Evolutionary conservation across 2,888 invertebrate genomes (phyloP).

Genomic region (Sisyra terminalis): DNA sequence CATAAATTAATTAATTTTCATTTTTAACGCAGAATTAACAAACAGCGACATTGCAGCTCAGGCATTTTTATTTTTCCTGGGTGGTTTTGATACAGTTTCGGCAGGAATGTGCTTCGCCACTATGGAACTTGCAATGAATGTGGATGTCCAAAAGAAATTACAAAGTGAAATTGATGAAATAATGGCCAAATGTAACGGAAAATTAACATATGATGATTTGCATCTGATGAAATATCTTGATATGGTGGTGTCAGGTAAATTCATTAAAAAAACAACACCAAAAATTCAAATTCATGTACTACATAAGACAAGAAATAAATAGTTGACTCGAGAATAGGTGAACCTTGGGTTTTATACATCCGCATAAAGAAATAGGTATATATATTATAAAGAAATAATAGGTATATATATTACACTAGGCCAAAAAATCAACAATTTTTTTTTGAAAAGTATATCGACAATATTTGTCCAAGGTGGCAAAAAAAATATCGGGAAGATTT

Average conservation of each 20-base stretch:
- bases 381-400: no score
- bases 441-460: no score
- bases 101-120: conserved; percentile 12
- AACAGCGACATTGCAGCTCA: conserved; percentile 15
- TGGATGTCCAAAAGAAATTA: conserved; percentile 14
- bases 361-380: no score
- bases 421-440: no score
- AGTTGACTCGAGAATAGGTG: no score
- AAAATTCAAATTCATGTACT: no score
- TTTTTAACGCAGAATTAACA: neutral
- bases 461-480: no score
- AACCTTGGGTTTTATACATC: no score
- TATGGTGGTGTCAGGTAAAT: conserved; percentile 13
- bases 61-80: conserved; percentile 15
- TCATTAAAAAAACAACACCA: no score
- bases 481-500: no score
- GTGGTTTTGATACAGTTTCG: conserved; percentile 15
- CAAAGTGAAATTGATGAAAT: conserved; percentile 14
- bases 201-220: conserved; percentile 15
- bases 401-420: no score
- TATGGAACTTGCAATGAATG: conserved; percentile 15
- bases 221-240: conserved; percentile 16
- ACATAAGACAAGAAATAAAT: no score
- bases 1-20: neutral
- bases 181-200: conserved; percentile 9